Conservation (phyloP, 2,113 vertebrate genomes). For the Triplophysa siluroides region DNA sequence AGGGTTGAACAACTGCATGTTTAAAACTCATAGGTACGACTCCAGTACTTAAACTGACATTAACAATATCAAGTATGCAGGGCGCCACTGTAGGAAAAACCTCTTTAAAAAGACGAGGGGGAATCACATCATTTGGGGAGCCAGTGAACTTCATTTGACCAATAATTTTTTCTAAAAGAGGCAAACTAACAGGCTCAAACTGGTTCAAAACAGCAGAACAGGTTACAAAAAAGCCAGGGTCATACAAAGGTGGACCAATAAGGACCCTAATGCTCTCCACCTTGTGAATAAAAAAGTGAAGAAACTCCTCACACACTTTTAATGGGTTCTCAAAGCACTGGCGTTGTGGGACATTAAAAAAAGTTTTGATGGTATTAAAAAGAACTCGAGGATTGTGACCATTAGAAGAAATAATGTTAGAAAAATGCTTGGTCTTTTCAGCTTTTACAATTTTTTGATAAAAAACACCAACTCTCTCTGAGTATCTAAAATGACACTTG, state of each 20-base stretch:
- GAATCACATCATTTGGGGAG: not conserved
- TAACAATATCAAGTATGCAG: not conserved
- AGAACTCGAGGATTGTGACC: slow-evolving; percentile 16
- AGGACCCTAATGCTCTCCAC: not conserved
- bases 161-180: slow-evolving; percentile 20
- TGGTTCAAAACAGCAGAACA: slow-evolving; percentile 30
- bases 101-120: slow-evolving; percentile 26
- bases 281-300: slow-evolving; percentile 22
- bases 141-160: not conserved
- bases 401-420: slow-evolving; percentile 19
- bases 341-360: slow-evolving; percentile 22
- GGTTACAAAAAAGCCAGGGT: not conserved
- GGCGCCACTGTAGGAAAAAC: slow-evolving; percentile 11
- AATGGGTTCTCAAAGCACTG: slow-evolving; percentile 4
- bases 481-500: slow-evolving; percentile 30
- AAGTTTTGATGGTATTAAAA: slow-evolving; percentile 30
- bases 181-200: slow-evolving; percentile 37
- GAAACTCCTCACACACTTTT: slow-evolving; percentile 22
- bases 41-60: too few relatives aligned
- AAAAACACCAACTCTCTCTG: slow-evolving; percentile 1
- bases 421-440: slow-evolving; percentile 10
- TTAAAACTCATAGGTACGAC: too few relatives aligned
- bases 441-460: slow-evolving; percentile 26
- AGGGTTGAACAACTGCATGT: too few relatives aligned
- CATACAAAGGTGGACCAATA: not conserved